Conservation (phyloP, 2,113 vertebrate genomes). For the Scomber scombrus region DNA sequence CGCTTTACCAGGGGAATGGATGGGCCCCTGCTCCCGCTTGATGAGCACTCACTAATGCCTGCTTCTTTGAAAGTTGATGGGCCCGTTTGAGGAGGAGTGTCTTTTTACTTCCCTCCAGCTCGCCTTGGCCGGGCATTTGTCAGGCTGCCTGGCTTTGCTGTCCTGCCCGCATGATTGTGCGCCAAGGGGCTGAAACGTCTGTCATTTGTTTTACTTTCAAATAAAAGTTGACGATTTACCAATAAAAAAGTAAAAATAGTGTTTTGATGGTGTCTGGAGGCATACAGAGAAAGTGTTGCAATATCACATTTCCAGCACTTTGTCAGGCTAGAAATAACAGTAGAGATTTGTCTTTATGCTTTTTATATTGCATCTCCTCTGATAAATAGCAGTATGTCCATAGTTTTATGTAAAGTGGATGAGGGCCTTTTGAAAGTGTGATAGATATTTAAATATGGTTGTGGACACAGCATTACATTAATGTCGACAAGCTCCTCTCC, state of each 20-base stretch:
- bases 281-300: conserved; percentile 79
- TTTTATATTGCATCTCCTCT: conserved; percentile 21
- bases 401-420: conserved; percentile 30
- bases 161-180: conserved; percentile 79
- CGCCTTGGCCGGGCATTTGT: conserved; percentile 83
- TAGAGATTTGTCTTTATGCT: conserved; percentile 29
- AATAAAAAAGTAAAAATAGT: conserved; percentile 81
- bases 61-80: conserved; percentile 83
- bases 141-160: conserved; percentile 82
- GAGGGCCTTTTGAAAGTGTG: background rate
- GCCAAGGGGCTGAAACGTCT: conserved; percentile 84
- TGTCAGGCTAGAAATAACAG: conserved; percentile 61
- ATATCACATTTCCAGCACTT: conserved; percentile 62
- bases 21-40: conserved; percentile 72
- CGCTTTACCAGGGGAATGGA: conserved; percentile 73
- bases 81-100: conserved; percentile 82
- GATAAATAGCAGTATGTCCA: conserved; percentile 7
- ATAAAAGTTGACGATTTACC: conserved; percentile 85
- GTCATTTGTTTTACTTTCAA: conserved; percentile 85
- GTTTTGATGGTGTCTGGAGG: conserved; percentile 78
- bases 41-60: conserved; percentile 82
- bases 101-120: conserved; percentile 87
- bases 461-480: conserved; percentile 6
- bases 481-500: background rate
- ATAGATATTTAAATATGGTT: conserved; percentile 8